Percentiles rank a stretch among this genome's conserved stretches.
Evolutionary conservation across 2,888 invertebrate genomes (phyloP).

Genomic region (Asteroscopus sphinx): DNA sequence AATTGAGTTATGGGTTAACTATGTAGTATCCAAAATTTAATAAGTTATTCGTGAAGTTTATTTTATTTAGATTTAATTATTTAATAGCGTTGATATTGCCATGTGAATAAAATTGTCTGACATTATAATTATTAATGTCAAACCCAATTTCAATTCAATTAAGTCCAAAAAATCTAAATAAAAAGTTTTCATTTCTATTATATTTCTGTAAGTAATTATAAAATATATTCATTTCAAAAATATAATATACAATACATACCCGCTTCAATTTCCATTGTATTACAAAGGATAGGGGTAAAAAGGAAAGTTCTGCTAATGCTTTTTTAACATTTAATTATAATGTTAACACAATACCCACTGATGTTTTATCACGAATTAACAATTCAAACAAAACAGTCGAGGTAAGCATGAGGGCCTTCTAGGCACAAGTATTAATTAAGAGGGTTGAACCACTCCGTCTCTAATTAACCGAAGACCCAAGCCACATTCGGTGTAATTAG

Average conservation of each 20-base stretch:
- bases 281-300: slow-evolving; percentile 43
- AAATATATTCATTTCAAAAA: slow-evolving; percentile 14
- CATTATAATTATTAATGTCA: too few species aligned
- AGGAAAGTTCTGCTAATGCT: slow-evolving; percentile 51
- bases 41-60: neutral
- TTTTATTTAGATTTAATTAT: neutral
- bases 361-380: slow-evolving; percentile 84
- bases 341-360: slow-evolving; percentile 77
- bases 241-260: slow-evolving; percentile 22
- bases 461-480: slow-evolving; percentile 89
- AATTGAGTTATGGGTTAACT: slow-evolving; percentile 34
- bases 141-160: too few species aligned
- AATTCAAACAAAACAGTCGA: slow-evolving; percentile 86
- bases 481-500: slow-evolving; percentile 88
- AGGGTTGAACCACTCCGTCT: slow-evolving; percentile 87
- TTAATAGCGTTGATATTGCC: neutral
- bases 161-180: too few species aligned
- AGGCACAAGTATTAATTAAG: slow-evolving; percentile 89
- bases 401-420: slow-evolving; percentile 81
- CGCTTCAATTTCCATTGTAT: slow-evolving; percentile 36
- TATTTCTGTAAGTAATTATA: slow-evolving; percentile 5
- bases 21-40: neutral
- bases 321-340: slow-evolving; percentile 74
- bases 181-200: neutral
- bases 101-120: too few species aligned